Conservation (phyloP, 2,888 invertebrate genomes). For the Tetheella fluctuosa region DNA sequence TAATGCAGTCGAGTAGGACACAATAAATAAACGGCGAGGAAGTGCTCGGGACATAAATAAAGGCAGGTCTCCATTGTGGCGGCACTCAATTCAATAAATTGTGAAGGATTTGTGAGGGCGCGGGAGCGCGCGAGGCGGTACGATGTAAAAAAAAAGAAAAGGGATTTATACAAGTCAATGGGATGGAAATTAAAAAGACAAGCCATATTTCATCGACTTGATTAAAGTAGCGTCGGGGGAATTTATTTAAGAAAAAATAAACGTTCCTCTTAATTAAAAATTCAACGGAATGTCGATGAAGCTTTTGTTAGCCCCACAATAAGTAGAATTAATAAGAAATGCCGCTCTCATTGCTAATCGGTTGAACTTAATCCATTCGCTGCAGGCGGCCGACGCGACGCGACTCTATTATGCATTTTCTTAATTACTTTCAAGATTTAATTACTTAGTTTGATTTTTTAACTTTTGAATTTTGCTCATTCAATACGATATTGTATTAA, state of each 20-base stretch:
- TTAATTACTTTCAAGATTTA: conserved; percentile 19
- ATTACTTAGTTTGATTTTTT: not conserved
- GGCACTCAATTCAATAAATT: conserved; percentile 23
- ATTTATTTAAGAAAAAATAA: conserved; percentile 20
- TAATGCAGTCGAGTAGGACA: conserved; percentile 13
- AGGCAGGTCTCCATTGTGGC: conserved; percentile 19
- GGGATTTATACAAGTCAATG: conserved; percentile 36
- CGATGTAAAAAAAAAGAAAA: conserved; percentile 20
- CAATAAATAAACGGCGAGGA: conserved; percentile 16
- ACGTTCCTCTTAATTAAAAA: not conserved
- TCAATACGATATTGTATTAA: not conserved
- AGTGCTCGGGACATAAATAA: conserved; percentile 18
- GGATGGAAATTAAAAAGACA: conserved; percentile 39
- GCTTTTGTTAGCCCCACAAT: conserved; percentile 1
- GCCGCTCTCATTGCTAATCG: conserved; percentile 32
- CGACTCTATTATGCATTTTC: conserved; percentile 33
- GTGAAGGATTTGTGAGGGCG: conserved; percentile 7
- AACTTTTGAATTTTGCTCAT: no score
- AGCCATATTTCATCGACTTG: conserved; percentile 22
- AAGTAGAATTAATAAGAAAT: conserved; percentile 24
- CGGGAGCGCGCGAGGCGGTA: not conserved
- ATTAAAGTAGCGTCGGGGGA: conserved; percentile 17
- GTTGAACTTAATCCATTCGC: conserved; percentile 32
- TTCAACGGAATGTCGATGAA: not conserved
- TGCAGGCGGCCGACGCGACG: conserved; percentile 17